phyloP scores from a whole-genome alignment of 2,113 vertebrate genomes.

The Rallus limicola region DNA sequence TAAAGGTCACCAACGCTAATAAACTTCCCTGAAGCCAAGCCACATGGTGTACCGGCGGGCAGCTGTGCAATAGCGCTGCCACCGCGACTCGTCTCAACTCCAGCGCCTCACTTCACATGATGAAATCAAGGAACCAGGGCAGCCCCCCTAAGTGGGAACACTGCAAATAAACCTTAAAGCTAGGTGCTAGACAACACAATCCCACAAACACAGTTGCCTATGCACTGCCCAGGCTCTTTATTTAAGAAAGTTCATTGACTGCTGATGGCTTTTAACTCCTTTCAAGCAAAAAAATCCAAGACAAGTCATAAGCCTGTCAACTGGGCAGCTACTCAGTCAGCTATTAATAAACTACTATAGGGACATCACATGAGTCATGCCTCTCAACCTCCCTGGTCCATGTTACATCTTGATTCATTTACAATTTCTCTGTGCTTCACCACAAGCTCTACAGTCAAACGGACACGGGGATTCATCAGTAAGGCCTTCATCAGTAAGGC shows the following conservation, averaged over 20 bases:
- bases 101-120: background rate
- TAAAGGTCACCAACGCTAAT: constrained; percentile 48
- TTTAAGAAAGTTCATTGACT: background rate
- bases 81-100: background rate
- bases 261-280: background rate
- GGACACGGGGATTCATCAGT: background rate
- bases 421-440: background rate
- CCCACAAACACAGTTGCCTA: background rate
- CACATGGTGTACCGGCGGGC: background rate
- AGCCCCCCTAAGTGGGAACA: background rate
- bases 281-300: constrained; percentile 7
- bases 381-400: constrained; percentile 1
- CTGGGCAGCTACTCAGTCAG: background rate
- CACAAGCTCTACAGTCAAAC: background rate
- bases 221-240: background rate
- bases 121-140: background rate
- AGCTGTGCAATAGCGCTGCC: background rate
- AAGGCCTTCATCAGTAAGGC: background rate
- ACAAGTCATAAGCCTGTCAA: background rate
- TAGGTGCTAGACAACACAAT: background rate
- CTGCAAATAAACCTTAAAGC: background rate
- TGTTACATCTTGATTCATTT: background rate
- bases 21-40: constrained; percentile 40
- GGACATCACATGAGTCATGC: constrained; percentile 35
- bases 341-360: constrained; percentile 56